Evolutionary conservation across 2,888 invertebrate species (phyloP).

Genomic region (Chaitophorus viminalis): DNA sequence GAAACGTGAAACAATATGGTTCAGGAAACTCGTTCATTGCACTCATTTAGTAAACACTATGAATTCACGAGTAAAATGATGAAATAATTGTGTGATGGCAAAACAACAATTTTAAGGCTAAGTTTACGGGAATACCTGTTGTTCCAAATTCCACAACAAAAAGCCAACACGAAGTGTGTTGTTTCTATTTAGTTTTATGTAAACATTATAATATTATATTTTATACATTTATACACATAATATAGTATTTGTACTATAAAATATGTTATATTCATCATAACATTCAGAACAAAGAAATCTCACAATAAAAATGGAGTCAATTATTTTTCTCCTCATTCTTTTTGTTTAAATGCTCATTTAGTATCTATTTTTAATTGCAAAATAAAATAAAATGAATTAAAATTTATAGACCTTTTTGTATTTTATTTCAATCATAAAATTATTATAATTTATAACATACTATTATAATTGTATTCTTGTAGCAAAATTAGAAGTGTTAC

Average conservation of each 20-base stretch:
- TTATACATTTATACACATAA: too few relatives aligned
- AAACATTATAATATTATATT: too few relatives aligned
- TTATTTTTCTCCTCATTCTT: too few relatives aligned
- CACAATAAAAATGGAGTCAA: background rate
- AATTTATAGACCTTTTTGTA: background rate
- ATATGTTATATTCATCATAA: background rate
- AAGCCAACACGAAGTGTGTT: background rate
- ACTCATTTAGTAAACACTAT: conserved; percentile 29
- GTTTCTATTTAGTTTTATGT: background rate
- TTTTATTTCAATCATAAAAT: background rate
- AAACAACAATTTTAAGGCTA: conserved; percentile 30
- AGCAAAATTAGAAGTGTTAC: background rate
- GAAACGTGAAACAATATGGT: conserved; percentile 36
- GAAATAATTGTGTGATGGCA: conserved; percentile 12
- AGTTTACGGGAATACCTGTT: background rate
- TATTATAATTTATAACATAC: background rate
- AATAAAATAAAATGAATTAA: background rate
- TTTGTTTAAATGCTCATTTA: too few relatives aligned
- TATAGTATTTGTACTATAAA: background rate
- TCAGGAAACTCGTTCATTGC: conserved; percentile 32
- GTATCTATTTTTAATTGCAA: too few relatives aligned
- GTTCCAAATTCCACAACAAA: background rate
- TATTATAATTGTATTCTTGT: background rate
- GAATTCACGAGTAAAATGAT: conserved; percentile 10
- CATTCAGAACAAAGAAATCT: background rate